A percentile compares a stretch with the other conserved stretches of the same genome.
phyloP scores from a whole-genome alignment of 2,888 invertebrate species.

The Parnassius apollo region DNA sequence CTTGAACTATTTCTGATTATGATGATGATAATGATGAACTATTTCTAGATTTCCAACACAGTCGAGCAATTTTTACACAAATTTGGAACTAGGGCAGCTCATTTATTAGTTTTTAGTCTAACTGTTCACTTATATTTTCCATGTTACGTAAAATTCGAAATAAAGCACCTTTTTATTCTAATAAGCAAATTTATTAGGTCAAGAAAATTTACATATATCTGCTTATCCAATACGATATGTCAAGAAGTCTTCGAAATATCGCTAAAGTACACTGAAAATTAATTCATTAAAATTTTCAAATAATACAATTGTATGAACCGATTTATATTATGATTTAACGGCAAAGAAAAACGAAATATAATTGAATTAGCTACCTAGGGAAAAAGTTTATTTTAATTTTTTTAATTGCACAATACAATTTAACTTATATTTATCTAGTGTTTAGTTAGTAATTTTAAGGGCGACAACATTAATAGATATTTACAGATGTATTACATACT shows the following conservation, averaged over 20 bases:
- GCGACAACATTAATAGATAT: slow-evolving; percentile 37
- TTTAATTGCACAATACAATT: slow-evolving; percentile 31
- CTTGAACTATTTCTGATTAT: no score
- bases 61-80: no score
- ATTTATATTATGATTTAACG: background rate
- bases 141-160: background rate
- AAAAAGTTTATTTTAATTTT: slow-evolving; percentile 5
- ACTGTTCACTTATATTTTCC: no score
- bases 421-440: slow-evolving; percentile 43
- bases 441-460: slow-evolving; percentile 34
- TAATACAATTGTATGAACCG: background rate
- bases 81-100: no score
- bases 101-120: no score
- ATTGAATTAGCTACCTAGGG: slow-evolving; percentile 26
- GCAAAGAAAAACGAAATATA: background rate
- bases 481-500: slow-evolving; percentile 28
- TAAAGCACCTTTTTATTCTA: slow-evolving; percentile 46
- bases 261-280: slow-evolving; percentile 1
- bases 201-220: slow-evolving; percentile 68
- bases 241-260: slow-evolving; percentile 74
- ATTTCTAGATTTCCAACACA: no score
- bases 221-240: slow-evolving; percentile 73
- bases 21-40: no score
- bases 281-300: background rate
- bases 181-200: slow-evolving; percentile 73